Percentiles rank a stretch among this genome's conserved stretches.
These are phyloP conservation scores for Cassiopea xamachana DNA, from an alignment of 30 jellyfish, hydroid and myxozoan species.

Conservation along the genomic window DNA sequence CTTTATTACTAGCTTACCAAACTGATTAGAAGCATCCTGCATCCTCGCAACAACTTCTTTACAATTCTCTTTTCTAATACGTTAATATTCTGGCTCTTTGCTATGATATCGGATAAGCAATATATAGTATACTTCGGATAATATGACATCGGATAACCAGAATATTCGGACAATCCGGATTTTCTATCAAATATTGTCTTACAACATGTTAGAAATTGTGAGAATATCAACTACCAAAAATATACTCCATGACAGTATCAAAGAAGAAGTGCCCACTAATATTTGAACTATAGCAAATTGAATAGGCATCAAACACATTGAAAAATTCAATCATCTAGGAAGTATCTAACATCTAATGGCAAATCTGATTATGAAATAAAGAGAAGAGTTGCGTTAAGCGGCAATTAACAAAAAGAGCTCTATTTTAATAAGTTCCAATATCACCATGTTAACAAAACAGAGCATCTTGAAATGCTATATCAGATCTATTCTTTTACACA, in stretches of 20 bases:
- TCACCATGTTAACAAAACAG: conserved; percentile 9
- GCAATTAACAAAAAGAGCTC: conserved; percentile 48
- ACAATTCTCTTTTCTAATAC: too few relatives aligned
- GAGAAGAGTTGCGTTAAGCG: conserved; percentile 47
- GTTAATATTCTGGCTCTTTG: too few relatives aligned
- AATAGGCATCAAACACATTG: conserved; percentile 30
- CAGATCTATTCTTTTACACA: not conserved
- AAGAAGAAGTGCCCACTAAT: conserved; percentile 30
- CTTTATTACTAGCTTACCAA: too few relatives aligned
- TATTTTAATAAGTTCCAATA: conserved; percentile 42
- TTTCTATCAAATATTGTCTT: too few relatives aligned
- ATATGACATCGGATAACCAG: too few relatives aligned
- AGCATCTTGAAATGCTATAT: not conserved
- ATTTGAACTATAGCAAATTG: conserved; percentile 59
- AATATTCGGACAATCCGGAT: too few relatives aligned
- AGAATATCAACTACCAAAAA: not conserved
- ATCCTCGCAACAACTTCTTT: too few relatives aligned
- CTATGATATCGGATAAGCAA: too few relatives aligned
- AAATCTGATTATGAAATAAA: conserved; percentile 46
- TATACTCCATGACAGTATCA: conserved; percentile 51
- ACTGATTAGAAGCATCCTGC: too few relatives aligned
- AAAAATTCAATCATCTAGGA: conserved; percentile 49
- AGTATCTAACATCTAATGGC: not conserved
- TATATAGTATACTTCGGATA: too few relatives aligned
- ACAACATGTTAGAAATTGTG: too few relatives aligned